Conservation (phyloP, 2,797 vertebrate genomes). For the Enteromius argenteus region DNA sequence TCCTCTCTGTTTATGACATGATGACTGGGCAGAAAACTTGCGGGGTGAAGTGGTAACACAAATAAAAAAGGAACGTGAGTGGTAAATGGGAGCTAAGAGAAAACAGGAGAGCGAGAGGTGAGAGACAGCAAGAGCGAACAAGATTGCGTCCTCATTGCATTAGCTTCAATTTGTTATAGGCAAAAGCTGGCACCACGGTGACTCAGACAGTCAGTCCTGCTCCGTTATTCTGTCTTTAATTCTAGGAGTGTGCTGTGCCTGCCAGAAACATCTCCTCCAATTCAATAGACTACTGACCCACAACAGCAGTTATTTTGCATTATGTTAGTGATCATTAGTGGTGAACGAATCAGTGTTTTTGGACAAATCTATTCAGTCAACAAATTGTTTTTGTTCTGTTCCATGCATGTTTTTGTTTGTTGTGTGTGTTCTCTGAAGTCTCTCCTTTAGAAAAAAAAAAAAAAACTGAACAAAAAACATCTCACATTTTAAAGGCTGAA, state of each 20-base stretch:
- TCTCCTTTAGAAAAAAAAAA: background rate
- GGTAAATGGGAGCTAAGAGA: background rate
- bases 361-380: background rate
- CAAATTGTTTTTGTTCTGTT: background rate
- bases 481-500: background rate
- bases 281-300: slow-evolving; percentile 19
- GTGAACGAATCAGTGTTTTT: background rate
- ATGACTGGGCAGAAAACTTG: background rate
- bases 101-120: background rate
- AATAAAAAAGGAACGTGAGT: background rate
- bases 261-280: background rate
- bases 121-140: slow-evolving; percentile 14
- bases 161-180: slow-evolving; percentile 46
- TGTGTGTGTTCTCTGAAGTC: background rate
- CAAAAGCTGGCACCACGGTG: slow-evolving; percentile 13
- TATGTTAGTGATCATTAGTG: background rate
- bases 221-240: slow-evolving; percentile 39
- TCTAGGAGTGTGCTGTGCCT: slow-evolving; percentile 18
- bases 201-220: slow-evolving; percentile 22
- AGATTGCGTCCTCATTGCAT: slow-evolving; percentile 33
- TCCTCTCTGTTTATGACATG: slow-evolving; percentile 7
- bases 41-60: background rate
- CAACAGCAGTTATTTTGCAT: slow-evolving; percentile 17
- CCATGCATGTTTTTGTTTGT: background rate
- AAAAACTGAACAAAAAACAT: too few relatives aligned